phyloP scores from a whole-genome alignment of 2,113 vertebrate species.

The Spea bombifrons region DNA sequence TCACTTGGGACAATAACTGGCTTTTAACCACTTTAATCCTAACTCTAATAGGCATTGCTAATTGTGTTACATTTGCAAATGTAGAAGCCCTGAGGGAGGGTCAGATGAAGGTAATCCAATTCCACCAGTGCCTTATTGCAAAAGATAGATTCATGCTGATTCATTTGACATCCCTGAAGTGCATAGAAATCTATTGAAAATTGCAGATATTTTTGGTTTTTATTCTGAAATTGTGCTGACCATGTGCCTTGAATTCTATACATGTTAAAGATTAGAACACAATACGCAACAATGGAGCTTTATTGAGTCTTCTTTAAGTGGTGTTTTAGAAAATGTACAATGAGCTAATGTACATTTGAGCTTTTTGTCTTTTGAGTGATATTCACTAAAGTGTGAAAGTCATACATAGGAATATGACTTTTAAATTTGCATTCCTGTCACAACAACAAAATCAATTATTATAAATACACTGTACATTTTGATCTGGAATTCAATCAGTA shows the following conservation, averaged over 20 bases:
- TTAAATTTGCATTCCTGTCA: no score
- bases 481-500: no score
- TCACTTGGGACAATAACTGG: conserved; percentile 48
- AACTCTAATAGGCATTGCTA: conserved; percentile 49
- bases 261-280: not conserved
- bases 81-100: conserved; percentile 48
- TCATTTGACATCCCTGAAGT: conserved; percentile 41
- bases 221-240: conserved; percentile 44
- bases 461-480: no score
- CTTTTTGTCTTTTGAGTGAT: no score
- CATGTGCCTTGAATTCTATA: conserved; percentile 11
- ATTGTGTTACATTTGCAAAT: conserved; percentile 50
- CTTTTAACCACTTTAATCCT: conserved; percentile 50
- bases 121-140: conserved; percentile 48
- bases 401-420: no score
- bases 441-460: no score
- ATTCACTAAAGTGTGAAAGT: no score
- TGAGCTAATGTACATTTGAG: not conserved
- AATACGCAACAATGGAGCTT: conserved; percentile 14
- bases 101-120: conserved; percentile 50
- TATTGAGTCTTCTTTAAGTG: conserved; percentile 16
- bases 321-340: conserved; percentile 25
- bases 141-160: conserved; percentile 48
- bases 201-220: conserved; percentile 27
- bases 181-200: conserved; percentile 35